Evolutionary conservation across 1,140 invertebrate genomes (phyloP), one percentile per base, ranked within the genome.

Genomic region (Pogonomyrmex barbatus): DNA sequence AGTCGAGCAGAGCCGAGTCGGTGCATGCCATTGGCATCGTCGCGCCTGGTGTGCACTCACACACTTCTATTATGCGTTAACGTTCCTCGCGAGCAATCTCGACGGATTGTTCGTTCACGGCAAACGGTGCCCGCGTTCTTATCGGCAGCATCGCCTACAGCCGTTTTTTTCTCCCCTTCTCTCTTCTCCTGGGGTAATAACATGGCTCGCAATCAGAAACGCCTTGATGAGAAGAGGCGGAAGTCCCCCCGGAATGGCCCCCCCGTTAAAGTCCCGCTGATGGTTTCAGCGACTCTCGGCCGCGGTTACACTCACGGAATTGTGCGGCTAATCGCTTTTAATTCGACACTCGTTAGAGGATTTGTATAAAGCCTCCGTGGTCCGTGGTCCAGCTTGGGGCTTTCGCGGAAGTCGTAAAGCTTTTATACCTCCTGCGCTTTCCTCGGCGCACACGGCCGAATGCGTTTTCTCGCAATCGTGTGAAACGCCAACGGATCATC

Each of bases 331-430:
- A 87, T 87, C 78, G 58, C 65, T 88, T 68, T 65, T 83, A 76
- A 88, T 88, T 88, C 77, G 87, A 87, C 63, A 76, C 68, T 85
- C 75, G 45, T 70, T 60, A 67, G 33, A 4, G 70, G 68, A 73
- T 85, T 84, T 24, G 33, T 70, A 62, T 56, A 71, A 82, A 89
- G 79, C 63, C 24, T 24, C 24, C 75, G 58, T 50, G 70, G 65
- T 30, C 56, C 47, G 78, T 36, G 70, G 54, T 60, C 52, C 39
- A 33, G 54, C 45, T 5, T 4, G 10, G 54, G 36, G 56, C 42
- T 58, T 89, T 90, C 89, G 76, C 33, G 62, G 88, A 90, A 90
- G n/a, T 70, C 71, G 9, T 90, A 85, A 90, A 52, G 45, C 63
- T 76, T 60, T 87, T 17, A 5, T 60, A 42, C 39, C 79, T 79